Evolutionary conservation across 2,888 invertebrate species (phyloP), one percentile per base, ranked within the genome.

Genomic region (Clitarchus hookeri): DNA sequence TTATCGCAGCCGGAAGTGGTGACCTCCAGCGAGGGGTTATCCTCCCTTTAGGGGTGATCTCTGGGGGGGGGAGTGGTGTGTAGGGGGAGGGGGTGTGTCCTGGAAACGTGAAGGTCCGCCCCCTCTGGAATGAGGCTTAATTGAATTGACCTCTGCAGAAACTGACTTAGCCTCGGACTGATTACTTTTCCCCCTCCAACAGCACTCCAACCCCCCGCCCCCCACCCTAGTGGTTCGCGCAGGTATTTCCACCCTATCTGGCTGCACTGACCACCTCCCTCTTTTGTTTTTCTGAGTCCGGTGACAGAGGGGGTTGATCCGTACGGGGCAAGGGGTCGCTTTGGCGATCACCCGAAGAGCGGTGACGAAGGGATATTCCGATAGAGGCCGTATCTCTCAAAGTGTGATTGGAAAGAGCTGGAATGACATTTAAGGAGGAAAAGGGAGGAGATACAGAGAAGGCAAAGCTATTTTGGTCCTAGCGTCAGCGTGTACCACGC

Each of bases 131-230:
- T n/a, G 65, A 65, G 19, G 65, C 65, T 65, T 65, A 65, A 65
- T 65, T 65, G 65, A 65, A 65, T 65, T 65, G 65, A 65, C 65
- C 65, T 19, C 65, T n/a, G 65, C 65, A 65, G 65, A 65, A 65
- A 65, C 65, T 65, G 65, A 65, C 65, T 65, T 65, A 65, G 2
- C n/a, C 65, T 9, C 23, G 8, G 65, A 16, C 65, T 65, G 65
- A 65, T 65, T 65, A 65, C 65, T 65, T 65, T 65, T 65, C 16
- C 16, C 8, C n/a, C n/a, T 65, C 4, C 65, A n/a, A n/a, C n/a
- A n/a, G n/a, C n/a, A n/a, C n/a, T n/a, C 65, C 6, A 11, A 8
- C 8, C 65, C 65, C 13, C 11, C 8, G 11, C n/a, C n/a, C 6
- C 65, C 2, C 8, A 0, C 53, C 53, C 3, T 53, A 2, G 19